These are phyloP conservation scores for Lissonota sp. DNA, from an alignment of 2,888 invertebrate species.

Conservation along the genomic window DNA sequence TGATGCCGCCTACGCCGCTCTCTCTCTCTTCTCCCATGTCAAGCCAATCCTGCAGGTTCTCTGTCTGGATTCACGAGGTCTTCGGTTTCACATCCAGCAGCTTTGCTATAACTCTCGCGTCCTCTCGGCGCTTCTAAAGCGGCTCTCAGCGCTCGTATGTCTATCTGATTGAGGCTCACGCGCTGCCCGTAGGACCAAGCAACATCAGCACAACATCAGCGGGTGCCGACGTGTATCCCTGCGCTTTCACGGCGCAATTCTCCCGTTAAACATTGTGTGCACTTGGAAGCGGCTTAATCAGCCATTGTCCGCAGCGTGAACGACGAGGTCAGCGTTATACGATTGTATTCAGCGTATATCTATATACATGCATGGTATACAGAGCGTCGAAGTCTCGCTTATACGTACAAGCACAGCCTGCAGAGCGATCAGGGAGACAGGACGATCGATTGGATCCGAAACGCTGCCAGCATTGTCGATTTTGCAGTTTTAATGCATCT, in stretches of 20 bases:
- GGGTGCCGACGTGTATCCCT: slow-evolving; percentile 45
- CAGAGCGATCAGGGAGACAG: slow-evolving; percentile 30
- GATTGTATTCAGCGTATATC: slow-evolving; percentile 22
- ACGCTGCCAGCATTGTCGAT: slow-evolving; percentile 25
- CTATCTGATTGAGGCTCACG: slow-evolving; percentile 75
- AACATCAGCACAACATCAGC: slow-evolving; percentile 55
- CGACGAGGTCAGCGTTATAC: slow-evolving; percentile 52
- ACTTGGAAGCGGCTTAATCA: slow-evolving; percentile 81
- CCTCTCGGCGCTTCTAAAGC: slow-evolving; percentile 44
- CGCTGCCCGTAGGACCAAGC: slow-evolving; percentile 60
- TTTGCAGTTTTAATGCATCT: neutral
- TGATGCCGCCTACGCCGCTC: slow-evolving; percentile 39
- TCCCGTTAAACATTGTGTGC: slow-evolving; percentile 75
- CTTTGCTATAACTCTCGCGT: slow-evolving; percentile 49
- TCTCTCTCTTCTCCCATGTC: slow-evolving; percentile 19
- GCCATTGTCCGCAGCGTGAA: slow-evolving; percentile 73
- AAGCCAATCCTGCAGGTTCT: slow-evolving; percentile 31
- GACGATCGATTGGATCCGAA: slow-evolving; percentile 22
- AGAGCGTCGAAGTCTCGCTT: slow-evolving; percentile 29
- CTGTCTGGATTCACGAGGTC: slow-evolving; percentile 28
- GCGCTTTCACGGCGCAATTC: slow-evolving; percentile 22
- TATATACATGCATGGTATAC: slow-evolving; percentile 20
- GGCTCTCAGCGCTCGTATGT: slow-evolving; percentile 64
- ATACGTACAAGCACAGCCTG: slow-evolving; percentile 22
- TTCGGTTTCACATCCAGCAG: slow-evolving; percentile 9